A percentile compares a stretch with the other conserved stretches of the same genome.
Evolutionary conservation across 2,888 invertebrate genomes (phyloP).

Genomic region (Tetragonisca angustula): DNA sequence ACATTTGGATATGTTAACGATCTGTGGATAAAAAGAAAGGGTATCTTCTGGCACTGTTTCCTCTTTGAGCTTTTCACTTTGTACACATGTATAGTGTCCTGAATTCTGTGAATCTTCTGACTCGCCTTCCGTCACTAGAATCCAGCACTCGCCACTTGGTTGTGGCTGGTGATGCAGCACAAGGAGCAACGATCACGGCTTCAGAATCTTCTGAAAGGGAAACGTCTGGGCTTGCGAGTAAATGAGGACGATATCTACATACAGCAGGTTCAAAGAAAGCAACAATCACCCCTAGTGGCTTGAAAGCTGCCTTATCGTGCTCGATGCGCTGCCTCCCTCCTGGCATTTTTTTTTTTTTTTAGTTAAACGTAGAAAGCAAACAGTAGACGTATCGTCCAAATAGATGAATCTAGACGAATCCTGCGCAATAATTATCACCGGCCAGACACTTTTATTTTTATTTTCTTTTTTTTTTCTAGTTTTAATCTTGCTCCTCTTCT

Average conservation of each 20-base stretch:
- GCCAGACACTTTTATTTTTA: neutral
- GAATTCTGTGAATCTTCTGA: constrained; percentile 40
- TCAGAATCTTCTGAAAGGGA: constrained; percentile 76
- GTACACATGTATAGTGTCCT: neutral
- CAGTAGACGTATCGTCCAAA: neutral
- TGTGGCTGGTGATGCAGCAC: constrained; percentile 84
- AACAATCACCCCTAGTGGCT: constrained; percentile 48
- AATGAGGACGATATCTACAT: constrained; percentile 80
- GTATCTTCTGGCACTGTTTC: neutral
- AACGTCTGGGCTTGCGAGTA: constrained; percentile 76
- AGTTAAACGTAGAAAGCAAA: constrained; percentile 5
- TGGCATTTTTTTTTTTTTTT: constrained; percentile 16
- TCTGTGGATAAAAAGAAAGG: neutral
- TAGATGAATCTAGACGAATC: constrained; percentile 21
- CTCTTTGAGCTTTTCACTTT: neutral
- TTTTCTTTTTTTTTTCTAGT: neutral
- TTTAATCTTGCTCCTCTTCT: neutral
- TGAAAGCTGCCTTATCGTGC: constrained; percentile 40
- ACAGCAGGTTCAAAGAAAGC: constrained; percentile 75
- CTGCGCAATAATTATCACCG: constrained; percentile 18
- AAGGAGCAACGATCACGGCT: constrained; percentile 81
- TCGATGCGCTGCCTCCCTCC: constrained; percentile 10
- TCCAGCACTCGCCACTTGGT: constrained; percentile 85
- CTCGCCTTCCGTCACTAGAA: constrained; percentile 78
- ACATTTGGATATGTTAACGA: neutral